Evolutionary conservation across 2,113 vertebrate species (phyloP).

Genomic region (Salvelinus namaycush): DNA sequence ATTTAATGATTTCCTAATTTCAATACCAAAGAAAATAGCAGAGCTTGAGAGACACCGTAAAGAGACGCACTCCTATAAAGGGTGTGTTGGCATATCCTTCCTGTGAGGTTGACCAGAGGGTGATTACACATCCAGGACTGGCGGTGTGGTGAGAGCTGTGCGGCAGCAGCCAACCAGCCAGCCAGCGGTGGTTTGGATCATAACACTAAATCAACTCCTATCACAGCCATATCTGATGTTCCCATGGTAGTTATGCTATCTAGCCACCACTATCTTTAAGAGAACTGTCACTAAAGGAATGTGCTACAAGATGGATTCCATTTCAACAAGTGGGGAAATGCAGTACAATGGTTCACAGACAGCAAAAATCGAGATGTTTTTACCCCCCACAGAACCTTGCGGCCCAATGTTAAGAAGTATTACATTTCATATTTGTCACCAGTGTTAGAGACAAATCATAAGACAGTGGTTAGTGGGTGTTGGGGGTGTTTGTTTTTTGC

Average conservation of each 20-base stretch:
- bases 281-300: constrained; percentile 57
- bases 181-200: constrained; percentile 58
- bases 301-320: constrained; percentile 21
- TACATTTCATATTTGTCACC: too few species aligned
- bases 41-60: constrained; percentile 19
- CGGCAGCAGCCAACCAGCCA: constrained; percentile 30
- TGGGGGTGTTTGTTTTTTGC: too few species aligned
- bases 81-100: constrained; percentile 67
- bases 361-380: neutral
- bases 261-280: constrained; percentile 54
- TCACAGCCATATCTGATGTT: constrained; percentile 49
- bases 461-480: too few species aligned
- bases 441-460: too few species aligned
- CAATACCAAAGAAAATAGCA: neutral
- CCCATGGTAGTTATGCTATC: constrained; percentile 56
- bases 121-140: constrained; percentile 58
- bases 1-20: too few species aligned
- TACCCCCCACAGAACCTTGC: neutral
- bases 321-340: constrained; percentile 31
- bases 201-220: constrained; percentile 63
- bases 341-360: constrained; percentile 11
- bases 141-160: constrained; percentile 54
- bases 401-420: neutral
- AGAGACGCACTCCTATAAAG: constrained; percentile 36
- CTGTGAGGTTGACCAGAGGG: constrained; percentile 42